A percentile compares a stretch with the other conserved stretches of the same genome.
phyloP scores from a whole-genome alignment of 2,797 vertebrate species.

The Rhyacichthys aspro region DNA sequence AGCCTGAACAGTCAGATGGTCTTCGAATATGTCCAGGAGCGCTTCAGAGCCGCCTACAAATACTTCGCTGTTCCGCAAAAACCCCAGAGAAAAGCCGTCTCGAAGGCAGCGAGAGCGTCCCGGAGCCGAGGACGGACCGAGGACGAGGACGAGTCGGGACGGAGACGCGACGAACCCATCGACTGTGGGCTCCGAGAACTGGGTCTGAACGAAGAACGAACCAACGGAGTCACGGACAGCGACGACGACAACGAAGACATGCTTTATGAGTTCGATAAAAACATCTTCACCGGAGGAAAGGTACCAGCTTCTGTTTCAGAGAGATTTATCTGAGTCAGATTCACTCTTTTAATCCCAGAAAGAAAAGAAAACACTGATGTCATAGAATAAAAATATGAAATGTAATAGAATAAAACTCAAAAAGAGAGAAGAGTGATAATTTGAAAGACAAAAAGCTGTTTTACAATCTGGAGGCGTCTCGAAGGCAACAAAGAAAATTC shows the following conservation, averaged over 20 bases:
- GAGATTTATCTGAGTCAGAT: no score
- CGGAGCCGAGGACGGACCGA: background rate
- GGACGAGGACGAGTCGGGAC: conserved; percentile 34
- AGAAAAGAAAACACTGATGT: no score
- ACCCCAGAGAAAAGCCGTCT: conserved; percentile 19
- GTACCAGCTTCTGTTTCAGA: conserved; percentile 62
- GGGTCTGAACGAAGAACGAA: conserved; percentile 48
- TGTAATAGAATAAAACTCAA: no score
- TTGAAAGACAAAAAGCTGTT: no score
- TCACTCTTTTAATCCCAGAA: no score
- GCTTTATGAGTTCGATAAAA: conserved; percentile 91
- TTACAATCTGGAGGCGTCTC: no score
- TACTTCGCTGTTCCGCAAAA: conserved; percentile 96
- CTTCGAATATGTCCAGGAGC: conserved; percentile 97
- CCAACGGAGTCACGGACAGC: conserved; percentile 81
- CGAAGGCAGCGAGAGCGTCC: no score
- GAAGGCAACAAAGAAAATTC: no score
- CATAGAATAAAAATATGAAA: no score
- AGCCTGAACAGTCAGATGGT: conserved; percentile 99
- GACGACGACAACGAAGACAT: conserved; percentile 71
- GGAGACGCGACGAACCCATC: conserved; percentile 55
- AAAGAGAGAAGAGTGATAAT: no score
- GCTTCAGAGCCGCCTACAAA: conserved; percentile 93
- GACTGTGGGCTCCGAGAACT: conserved; percentile 56
- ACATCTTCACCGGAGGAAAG: conserved; percentile 98